Evolutionary conservation across 2,797 vertebrate genomes (phyloP).

Genomic region (Ficedula albicollis): DNA sequence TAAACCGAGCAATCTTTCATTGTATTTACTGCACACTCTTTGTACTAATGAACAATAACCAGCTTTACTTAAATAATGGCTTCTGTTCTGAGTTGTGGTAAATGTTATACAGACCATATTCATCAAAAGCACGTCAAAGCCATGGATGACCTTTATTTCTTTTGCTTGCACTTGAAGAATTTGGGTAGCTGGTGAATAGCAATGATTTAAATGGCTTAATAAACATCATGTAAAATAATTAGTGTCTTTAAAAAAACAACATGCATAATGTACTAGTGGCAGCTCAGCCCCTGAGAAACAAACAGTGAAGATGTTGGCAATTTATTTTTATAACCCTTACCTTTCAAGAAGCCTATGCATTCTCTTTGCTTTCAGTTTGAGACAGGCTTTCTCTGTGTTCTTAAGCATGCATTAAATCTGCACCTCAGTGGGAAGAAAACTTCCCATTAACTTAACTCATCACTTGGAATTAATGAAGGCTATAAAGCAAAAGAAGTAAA

Average conservation of each 20-base stretch:
- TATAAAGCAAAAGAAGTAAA: conserved; percentile 8
- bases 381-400: not conserved
- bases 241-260: conserved; percentile 30
- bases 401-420: conserved; percentile 14
- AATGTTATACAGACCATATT: conserved; percentile 65
- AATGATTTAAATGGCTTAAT: conserved; percentile 44
- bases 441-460: conserved; percentile 43
- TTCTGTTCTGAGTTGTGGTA: conserved; percentile 62
- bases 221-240: conserved; percentile 62
- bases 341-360: not conserved
- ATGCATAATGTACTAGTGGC: not conserved
- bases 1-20: conserved; percentile 77
- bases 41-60: conserved; percentile 83
- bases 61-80: conserved; percentile 73
- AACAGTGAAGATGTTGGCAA: conserved; percentile 8
- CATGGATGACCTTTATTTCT: conserved; percentile 59
- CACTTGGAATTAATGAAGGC: conserved; percentile 33
- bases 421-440: conserved; percentile 20
- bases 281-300: conserved; percentile 11
- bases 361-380: not conserved
- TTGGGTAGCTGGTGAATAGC: conserved; percentile 34
- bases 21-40: conserved; percentile 79
- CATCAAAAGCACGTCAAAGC: conserved; percentile 61
- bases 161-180: conserved; percentile 51
- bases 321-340: conserved; percentile 24